A percentile compares a stretch with the other conserved stretches of the same genome.
Evolutionary conservation across 30 jellyfish, hydroid and myxozoan species (phyloP).

Genomic region (Cassiopea andromeda): DNA sequence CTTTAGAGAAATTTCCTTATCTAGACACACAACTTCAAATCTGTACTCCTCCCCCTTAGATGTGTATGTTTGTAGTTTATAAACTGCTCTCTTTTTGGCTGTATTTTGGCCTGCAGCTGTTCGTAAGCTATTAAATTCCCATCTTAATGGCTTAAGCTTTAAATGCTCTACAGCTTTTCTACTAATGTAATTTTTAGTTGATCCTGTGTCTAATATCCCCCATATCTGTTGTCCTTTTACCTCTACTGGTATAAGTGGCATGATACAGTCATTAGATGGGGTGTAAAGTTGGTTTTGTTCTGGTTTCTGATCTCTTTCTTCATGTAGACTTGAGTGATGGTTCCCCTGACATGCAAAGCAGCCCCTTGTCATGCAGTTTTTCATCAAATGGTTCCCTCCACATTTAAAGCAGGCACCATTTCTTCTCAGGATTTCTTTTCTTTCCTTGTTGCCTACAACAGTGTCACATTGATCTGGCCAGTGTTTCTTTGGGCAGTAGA

Average conservation of each 20-base stretch:
- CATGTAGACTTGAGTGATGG: conserved; percentile 64
- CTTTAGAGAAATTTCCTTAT: conserved; percentile 43
- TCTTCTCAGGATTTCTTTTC: conserved; percentile 42
- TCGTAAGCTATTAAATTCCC: conserved; percentile 52
- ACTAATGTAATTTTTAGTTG: conserved; percentile 35
- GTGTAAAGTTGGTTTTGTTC: conserved; percentile 33
- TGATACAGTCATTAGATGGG: conserved; percentile 26
- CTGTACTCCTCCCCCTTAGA: conserved; percentile 30
- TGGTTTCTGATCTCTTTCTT: conserved; percentile 30
- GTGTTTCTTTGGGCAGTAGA: conserved; percentile 59
- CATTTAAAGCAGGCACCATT: conserved; percentile 54
- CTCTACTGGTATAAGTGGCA: conserved; percentile 57
- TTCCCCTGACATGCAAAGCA: conserved; percentile 54
- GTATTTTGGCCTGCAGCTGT: conserved; percentile 28
- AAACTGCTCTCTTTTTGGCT: conserved; percentile 38
- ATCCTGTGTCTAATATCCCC: conserved; percentile 44
- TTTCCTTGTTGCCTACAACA: conserved; percentile 27
- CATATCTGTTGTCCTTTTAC: conserved; percentile 30
- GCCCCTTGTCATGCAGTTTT: conserved; percentile 50
- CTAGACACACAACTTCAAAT: conserved; percentile 45
- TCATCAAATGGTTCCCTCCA: conserved; percentile 49
- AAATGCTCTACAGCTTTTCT: conserved; percentile 22
- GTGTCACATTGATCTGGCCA: conserved; percentile 66
- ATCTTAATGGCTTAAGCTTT: conserved; percentile 36
- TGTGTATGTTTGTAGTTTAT: conserved; percentile 21